Evolutionary conservation across 1,140 invertebrate species (phyloP), one percentile per base, ranked within the genome.

Genomic region (Bombus affinis): DNA sequence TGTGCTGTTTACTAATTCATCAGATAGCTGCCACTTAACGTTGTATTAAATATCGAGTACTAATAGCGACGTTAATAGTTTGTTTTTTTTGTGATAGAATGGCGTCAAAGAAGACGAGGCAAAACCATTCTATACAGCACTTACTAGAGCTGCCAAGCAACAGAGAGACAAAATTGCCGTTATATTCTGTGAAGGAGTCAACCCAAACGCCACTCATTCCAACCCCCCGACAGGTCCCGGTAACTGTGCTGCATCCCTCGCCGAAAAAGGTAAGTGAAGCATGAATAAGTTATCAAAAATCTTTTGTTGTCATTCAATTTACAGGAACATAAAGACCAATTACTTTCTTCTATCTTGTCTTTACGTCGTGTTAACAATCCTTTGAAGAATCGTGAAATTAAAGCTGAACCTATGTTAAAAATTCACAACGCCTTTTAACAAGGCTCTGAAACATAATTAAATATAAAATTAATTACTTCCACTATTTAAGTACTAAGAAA

Each of bases 81-180:
- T 44, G 68, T 66, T 35, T 39, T 72, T 86, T 68, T 35, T 42
- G 6, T 15, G 75, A 70, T 76, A 95, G 94, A 83, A 95, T 95
- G 94, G 94, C 94, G 92, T 93, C 93, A 81, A 94, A 92, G 90
- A 94, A 93, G 89, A 94, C 90, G 53, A 93, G 92, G 80, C 90
- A 94, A 79, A 95, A 95, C 86, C 93, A 95, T 91, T 94, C 93
- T 44, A 95, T 95, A 92, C 94, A 95, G 91, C 94, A 94, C 90
- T 92, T 95, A 73, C 93, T 95, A 83, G 94, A 95, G 88, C 89
- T 95, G 81, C 92, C 94, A 65, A 93, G 93, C 73, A 94, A 92
- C 73, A 92, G 93, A 89, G 93, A 94, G 88, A 93, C 91, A 79
- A 93, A 92, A 89, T 89, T 92, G 81, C 88, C 90, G 81, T 87